Base-by-base conservation (phyloP, 2,888 invertebrate species). In the Spodoptera exigua region DNA sequence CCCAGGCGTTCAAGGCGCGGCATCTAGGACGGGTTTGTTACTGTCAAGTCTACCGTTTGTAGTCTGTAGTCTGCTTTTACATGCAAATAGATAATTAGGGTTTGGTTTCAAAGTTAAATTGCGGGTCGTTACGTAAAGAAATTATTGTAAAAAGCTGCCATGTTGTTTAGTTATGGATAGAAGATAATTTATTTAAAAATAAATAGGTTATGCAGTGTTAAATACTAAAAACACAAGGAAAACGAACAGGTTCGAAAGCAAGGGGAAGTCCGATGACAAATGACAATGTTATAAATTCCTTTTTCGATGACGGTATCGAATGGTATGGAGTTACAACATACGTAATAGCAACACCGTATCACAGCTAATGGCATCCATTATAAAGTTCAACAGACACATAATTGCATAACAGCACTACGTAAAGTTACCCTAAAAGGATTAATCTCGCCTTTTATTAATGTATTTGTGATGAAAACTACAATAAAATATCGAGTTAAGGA, bases 21-120 rank as follows among this genome's bases (percentile, higher is more conserved):
- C 64, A 64, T 61, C 61, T 78, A 61, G 68, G 70, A 66, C 78
- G 65, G 68, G 69, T 63, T 59, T 60, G 74, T 76, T 65, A 47
- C 66, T 56, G 59, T 61, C 46, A 54, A 27, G 32, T 51, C 36
- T 56, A 35, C 40, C 3, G 36, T 60, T 48, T 27, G 21, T 43
- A 58, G 40, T 65, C 51, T 34, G 45, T 43, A 35, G 44, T 55
- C 21, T n/a, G 52, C 48, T 58, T 53, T 41, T 18, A 56, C 51
- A 48, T 48, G 62, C 51, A 67, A 47, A 57, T 47, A 18, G 45
- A 41, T 41, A 32, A 14, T 34, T 58, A 43, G 21, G 17, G n/a
- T 32, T 17, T 34, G 14, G 17, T 27, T 59, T 62, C 34, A 44
- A 49, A 59, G 1, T 37, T 59, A 27, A 37, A 43, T 43, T 3